Percentiles rank a stretch among this genome's conserved stretches.
phyloP scores from a whole-genome alignment of 2,888 invertebrate species.

The Dioctria rufipes region DNA sequence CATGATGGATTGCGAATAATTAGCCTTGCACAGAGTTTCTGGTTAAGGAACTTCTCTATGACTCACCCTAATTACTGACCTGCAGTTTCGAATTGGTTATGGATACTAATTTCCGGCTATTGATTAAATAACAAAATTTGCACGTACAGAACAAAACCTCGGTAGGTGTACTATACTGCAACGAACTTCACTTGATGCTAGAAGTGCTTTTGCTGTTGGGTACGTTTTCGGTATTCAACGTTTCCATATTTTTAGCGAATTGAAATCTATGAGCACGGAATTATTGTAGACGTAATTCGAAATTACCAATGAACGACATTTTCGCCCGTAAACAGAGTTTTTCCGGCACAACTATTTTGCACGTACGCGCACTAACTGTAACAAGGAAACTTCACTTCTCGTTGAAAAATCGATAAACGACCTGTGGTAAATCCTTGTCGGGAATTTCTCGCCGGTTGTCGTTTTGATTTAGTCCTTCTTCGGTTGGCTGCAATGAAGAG shows the following conservation, averaged over 20 bases:
- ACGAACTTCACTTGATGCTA: constrained; percentile 1
- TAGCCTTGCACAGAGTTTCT: constrained; percentile 1
- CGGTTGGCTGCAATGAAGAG: constrained; percentile 29
- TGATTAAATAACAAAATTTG: constrained; percentile 43
- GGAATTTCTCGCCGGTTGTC: constrained; percentile 26
- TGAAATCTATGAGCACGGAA: neutral
- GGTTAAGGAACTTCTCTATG: constrained; percentile 23
- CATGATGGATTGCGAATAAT: constrained; percentile 70
- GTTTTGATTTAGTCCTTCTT: neutral
- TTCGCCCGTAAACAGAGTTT: constrained; percentile 3
- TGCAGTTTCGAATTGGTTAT: neutral
- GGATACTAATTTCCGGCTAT: constrained; percentile 56
- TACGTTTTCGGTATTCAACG: neutral
- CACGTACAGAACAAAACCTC: constrained; percentile 37
- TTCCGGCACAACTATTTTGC: constrained; percentile 11
- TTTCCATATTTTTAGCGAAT: constrained; percentile 26
- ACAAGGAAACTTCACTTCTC: constrained; percentile 23
- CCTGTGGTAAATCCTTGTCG: constrained; percentile 44
- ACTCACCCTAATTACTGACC: constrained; percentile 33
- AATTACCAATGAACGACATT: constrained; percentile 6
- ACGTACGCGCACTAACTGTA: neutral
- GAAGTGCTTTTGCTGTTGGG: constrained; percentile 14
- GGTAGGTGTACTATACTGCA: constrained; percentile 15
- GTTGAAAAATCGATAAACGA: constrained; percentile 53
- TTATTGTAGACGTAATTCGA: neutral